These are phyloP conservation scores for Ylistrum balloti DNA, from an alignment of 1,140 invertebrate species.

Conservation along the genomic window DNA sequence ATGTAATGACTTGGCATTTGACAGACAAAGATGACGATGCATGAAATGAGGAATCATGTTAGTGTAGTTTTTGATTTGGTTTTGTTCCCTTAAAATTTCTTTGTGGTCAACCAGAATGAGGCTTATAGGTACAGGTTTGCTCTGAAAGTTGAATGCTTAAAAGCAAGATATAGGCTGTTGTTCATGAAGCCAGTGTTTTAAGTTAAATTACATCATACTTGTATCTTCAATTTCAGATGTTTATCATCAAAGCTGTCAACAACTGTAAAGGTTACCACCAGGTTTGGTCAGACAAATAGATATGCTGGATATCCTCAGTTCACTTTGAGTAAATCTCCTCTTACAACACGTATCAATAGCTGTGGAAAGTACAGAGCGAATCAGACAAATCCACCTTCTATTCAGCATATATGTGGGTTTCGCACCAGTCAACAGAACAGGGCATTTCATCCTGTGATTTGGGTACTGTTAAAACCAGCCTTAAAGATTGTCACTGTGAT, in stretches of 20 bases:
- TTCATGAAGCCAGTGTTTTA: too few species aligned
- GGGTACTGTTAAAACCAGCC: not conserved
- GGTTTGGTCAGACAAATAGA: not conserved
- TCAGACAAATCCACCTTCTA: not conserved
- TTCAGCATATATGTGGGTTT: slow-evolving; percentile 15
- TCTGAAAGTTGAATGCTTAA: too few species aligned
- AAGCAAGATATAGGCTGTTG: too few species aligned
- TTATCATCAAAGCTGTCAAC: not conserved
- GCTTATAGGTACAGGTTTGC: too few species aligned
- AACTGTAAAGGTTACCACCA: not conserved
- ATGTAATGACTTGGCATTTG: too few species aligned
- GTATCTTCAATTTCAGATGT: slow-evolving; percentile 32
- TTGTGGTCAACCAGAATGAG: too few species aligned
- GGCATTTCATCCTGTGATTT: not conserved
- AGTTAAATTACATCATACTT: too few species aligned
- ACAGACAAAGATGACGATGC: too few species aligned
- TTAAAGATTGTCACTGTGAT: not conserved
- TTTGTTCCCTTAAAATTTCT: too few species aligned
- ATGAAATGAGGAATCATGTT: too few species aligned
- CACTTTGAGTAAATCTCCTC: not conserved
- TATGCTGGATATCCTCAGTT: not conserved
- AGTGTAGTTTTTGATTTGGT: too few species aligned
- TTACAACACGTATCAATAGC: not conserved
- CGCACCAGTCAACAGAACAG: not conserved
- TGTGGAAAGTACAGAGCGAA: not conserved